Conservation (phyloP, 2,113 vertebrate genomes). For the Tylochromis polylepis region DNA sequence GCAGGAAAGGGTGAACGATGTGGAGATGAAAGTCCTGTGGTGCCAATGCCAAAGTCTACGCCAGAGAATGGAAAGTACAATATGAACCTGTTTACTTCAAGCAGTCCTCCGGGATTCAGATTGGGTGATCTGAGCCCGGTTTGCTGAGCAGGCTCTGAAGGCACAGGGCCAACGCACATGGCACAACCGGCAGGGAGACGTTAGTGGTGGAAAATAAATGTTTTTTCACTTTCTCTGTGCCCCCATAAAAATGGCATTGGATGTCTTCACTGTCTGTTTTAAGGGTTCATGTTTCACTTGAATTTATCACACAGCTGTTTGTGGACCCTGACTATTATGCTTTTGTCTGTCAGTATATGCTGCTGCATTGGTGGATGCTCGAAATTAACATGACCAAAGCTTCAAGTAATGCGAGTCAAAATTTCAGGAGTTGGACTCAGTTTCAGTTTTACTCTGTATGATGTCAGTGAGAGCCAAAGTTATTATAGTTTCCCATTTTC, state of each 20-base stretch:
- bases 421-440: background rate
- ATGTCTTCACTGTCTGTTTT: background rate
- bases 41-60: background rate
- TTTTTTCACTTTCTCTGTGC: background rate
- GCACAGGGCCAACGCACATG: conserved; percentile 32
- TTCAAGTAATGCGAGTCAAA: background rate
- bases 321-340: background rate
- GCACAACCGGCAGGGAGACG: conserved; percentile 24
- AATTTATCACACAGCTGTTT: background rate
- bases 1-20: background rate
- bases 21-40: background rate
- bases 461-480: background rate
- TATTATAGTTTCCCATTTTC: background rate
- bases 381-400: background rate
- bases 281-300: background rate
- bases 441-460: background rate
- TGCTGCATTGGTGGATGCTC: background rate
- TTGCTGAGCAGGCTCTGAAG: conserved; percentile 1
- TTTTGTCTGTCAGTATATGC: background rate
- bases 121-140: background rate
- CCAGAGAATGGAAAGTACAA: background rate
- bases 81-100: conserved; percentile 27
- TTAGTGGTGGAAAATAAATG: conserved; percentile 13
- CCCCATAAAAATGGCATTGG: background rate
- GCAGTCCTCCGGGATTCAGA: background rate